Base-by-base conservation (phyloP, 2,888 invertebrate genomes). In the Drosophila setosimentum region DNA sequence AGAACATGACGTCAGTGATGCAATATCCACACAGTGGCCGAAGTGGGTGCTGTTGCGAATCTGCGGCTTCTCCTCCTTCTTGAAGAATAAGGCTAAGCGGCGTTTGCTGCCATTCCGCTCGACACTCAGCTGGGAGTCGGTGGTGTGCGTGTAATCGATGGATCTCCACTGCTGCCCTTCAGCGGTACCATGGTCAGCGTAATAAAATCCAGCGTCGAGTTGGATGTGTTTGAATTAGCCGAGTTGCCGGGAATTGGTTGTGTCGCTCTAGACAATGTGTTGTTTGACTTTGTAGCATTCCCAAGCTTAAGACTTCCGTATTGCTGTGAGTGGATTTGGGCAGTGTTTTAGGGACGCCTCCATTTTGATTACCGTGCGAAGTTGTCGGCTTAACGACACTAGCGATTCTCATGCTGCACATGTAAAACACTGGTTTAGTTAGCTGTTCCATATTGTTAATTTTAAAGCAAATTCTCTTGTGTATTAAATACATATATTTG, bases 131-230 rank as follows among this genome's bases (percentile, higher is more conserved):
- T 93, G 40, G 93, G 87, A 80, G 94, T 93, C 0, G 96, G 95
- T 0, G 95, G 96, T 0, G 95, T 93, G 2, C 95, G 94, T 37
- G 95, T 93, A 0, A 96, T 95, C 0, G 86, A 82, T 1, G 83
- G 65, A 33, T 91, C 91, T 3, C 74, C 78, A 13, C 70, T 68
- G 32, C 70, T 53, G 8, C 71, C 66, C 29, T 89, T 91, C 0
- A 86, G 68, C 2, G 87, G 82, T 50, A 90, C 83, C 76, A 90
- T 82, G 21, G 87, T 82, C 35, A 92, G 58, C 0, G 97, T 97
- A 0, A 97, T 97, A 3, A 96, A 95, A 91, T 97, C 96, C 59
- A 97, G 93, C 58, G 97, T 96, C 0, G 97, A 97, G 74, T 96
- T 96, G 10, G 97, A 97, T 78, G 97, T 97, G 11, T 96, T 94